Evolutionary conservation across 2,888 invertebrate genomes (phyloP).

Genomic region (Oligia strigilis): DNA sequence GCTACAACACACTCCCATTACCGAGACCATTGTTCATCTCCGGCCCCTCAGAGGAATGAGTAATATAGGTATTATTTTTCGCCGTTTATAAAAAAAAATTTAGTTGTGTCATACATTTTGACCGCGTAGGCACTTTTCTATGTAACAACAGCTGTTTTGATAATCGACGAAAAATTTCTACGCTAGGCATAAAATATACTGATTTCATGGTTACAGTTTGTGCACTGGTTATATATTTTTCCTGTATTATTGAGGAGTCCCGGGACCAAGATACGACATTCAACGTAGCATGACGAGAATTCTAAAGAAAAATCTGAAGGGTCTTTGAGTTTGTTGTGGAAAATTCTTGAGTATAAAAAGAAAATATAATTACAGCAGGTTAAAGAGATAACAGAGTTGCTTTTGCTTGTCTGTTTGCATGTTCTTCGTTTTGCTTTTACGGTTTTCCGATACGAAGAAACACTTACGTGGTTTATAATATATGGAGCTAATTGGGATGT

Average conservation of each 20-base stretch:
- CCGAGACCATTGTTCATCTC: conserved; percentile 62
- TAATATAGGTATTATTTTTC: conserved; percentile 37
- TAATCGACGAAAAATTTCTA: too few relatives aligned
- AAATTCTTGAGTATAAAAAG: conserved; percentile 21
- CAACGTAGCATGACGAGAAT: conserved; percentile 64
- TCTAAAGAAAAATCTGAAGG: conserved; percentile 62
- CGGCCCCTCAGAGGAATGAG: conserved; percentile 58
- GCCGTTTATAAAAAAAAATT: too few relatives aligned
- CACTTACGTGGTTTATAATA: not conserved
- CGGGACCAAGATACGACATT: conserved; percentile 59
- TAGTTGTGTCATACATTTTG: too few relatives aligned
- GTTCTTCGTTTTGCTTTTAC: not conserved
- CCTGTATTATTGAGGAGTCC: conserved; percentile 45
- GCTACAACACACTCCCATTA: conserved; percentile 50
- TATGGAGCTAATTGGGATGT: not conserved
- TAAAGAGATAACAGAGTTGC: not conserved
- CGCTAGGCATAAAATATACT: too few relatives aligned
- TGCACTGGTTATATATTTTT: too few relatives aligned
- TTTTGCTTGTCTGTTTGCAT: conserved; percentile 8
- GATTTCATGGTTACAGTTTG: too few relatives aligned
- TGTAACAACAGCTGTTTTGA: too few relatives aligned
- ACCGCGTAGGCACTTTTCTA: too few relatives aligned
- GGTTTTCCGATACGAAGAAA: not conserved
- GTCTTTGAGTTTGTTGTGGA: conserved; percentile 26
- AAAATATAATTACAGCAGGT: not conserved